phyloP scores from a whole-genome alignment of 2,888 invertebrate species.

The Orthosia incerta region DNA sequence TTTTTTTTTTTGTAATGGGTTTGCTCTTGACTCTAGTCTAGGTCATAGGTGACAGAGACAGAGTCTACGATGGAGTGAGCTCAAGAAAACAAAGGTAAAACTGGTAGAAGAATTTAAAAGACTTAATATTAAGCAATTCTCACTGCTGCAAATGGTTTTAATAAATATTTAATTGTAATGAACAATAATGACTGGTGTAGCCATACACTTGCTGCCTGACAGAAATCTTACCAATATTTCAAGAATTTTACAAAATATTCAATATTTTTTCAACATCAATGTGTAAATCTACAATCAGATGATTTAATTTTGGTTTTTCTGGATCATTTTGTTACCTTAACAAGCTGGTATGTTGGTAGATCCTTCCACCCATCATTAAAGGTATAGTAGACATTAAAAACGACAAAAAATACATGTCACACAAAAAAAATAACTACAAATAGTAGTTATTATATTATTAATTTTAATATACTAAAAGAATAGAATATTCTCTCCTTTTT shows the following conservation, averaged over 20 bases:
- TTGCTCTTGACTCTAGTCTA: too few relatives aligned
- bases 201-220: constrained; percentile 49
- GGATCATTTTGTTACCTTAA: constrained; percentile 91
- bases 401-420: constrained; percentile 90
- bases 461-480: constrained; percentile 37
- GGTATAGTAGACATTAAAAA: constrained; percentile 90
- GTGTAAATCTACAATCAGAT: constrained; percentile 88
- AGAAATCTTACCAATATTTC: constrained; percentile 56
- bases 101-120: not conserved
- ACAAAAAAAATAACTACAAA: constrained; percentile 86
- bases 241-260: constrained; percentile 2
- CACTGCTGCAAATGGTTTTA: not conserved
- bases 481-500: not conserved
- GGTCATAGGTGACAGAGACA: too few relatives aligned
- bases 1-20: too few relatives aligned
- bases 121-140: not conserved
- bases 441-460: constrained; percentile 67
- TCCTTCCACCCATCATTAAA: constrained; percentile 91
- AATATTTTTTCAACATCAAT: constrained; percentile 67
- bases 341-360: constrained; percentile 93
- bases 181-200: not conserved
- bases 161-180: not conserved
- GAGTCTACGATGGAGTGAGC: too few relatives aligned
- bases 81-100: not conserved
- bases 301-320: constrained; percentile 79